Evolutionary conservation across 2,888 invertebrate species (phyloP), one percentile per base, ranked within the genome.

Genomic region (Eudasyphora cyanicolor): DNA sequence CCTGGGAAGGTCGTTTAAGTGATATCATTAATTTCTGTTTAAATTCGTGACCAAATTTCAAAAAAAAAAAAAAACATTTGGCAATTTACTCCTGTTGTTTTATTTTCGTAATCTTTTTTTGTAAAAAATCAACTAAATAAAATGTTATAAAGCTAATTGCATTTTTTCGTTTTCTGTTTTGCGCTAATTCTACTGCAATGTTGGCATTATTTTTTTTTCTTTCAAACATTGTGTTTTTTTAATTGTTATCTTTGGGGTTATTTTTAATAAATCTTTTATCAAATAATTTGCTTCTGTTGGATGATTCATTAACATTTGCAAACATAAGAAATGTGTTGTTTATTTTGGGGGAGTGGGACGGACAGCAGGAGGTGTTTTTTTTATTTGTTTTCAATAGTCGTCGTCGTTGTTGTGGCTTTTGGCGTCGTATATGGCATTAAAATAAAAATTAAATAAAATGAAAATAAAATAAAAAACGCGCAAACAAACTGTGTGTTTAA

Each of bases 281-380:
- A 77, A 77, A 60, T 69, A 69, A 73, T 82, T 10, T 54, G 24
- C 19, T 49, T 21, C 19, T 42, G 14, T 7, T 45, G 24, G 32
- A 60, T 84, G 82, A 84, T 17, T 84, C 79, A 82, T 82, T 84
- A 82, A 42, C 71, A 82, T 82, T 69, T 32, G 17, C 35, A 76
- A 75, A 67, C 19, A 45, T 12, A 32, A 17, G 62, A n/a, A 64
- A 62, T 76, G 35, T 60, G 17, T 42, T 67, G 6, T 19, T 5
- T 45, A 3, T 5, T 45, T 5, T 8, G 14, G 45, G 32, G 32
- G 45, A 6, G 51, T n/a, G n/a, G n/a, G n/a, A n/a, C n/a, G n/a
- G n/a, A n/a, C n/a, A n/a, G n/a, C n/a, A n/a, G n/a, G n/a, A n/a
- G n/a, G n/a, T n/a, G n/a, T n/a, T 10, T 24, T 57, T 19, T 27